Percentiles rank a stretch among this genome's conserved stretches.
Conservation (phyloP, 2,888 invertebrate genomes). For the Stratiomys singularior region DNA sequence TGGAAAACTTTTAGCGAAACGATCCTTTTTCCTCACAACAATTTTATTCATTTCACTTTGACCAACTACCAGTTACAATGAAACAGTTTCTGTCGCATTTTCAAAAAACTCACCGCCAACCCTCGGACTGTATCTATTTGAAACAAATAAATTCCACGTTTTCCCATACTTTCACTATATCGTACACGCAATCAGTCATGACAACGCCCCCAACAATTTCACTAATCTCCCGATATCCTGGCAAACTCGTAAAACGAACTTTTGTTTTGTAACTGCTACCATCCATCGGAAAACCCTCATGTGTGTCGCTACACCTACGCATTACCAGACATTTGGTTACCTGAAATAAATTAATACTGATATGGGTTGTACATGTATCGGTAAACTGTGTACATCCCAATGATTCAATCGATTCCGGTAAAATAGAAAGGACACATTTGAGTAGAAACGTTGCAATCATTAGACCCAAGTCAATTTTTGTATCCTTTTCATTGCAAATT, state of each 20-base stretch:
- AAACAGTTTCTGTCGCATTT: neutral
- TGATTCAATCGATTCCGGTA: neutral
- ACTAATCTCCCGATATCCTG: neutral
- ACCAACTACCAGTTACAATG: neutral
- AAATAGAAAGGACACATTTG: neutral
- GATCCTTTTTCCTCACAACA: too few relatives aligned
- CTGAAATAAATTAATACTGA: neutral
- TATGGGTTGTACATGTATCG: neutral
- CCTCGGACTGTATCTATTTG: neutral
- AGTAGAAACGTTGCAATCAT: neutral
- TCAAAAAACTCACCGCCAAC: neutral
- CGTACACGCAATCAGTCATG: conserved; percentile 2
- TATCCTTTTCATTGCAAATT: neutral
- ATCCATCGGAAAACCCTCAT: neutral
- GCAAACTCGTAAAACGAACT: neutral
- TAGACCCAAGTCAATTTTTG: neutral
- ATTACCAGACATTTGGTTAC: neutral
- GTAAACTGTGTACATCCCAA: neutral
- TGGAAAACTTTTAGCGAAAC: too few relatives aligned
- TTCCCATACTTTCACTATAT: neutral
- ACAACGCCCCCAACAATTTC: conserved; percentile 7
- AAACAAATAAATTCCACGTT: neutral
- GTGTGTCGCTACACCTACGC: neutral
- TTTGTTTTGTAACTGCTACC: neutral
- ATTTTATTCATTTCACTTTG: too few relatives aligned